Evolutionary conservation across 2,888 invertebrate species (phyloP), one percentile per base, ranked within the genome.

Genomic region (Lordiphosa andalusiaca): DNA sequence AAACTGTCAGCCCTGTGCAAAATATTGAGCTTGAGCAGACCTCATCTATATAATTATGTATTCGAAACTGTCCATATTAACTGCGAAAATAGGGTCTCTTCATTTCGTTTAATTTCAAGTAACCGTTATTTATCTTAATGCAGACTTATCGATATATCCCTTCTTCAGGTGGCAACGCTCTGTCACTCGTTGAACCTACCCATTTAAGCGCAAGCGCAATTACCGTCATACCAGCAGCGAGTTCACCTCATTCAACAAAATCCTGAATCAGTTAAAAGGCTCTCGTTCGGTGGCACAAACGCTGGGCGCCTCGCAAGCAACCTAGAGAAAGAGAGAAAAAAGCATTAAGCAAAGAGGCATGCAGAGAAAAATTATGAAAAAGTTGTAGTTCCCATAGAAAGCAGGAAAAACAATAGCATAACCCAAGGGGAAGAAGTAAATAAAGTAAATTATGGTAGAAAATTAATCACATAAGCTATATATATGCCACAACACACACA

Each of bases 231-330:
- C 55, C 25, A 78, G 59, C 80, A 83, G 75, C 75, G 78, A 44
- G 42, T 40, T 55, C 63, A 65, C 30, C 80, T 73, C 76, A 80
- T 72, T 69, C 62, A 78, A 78, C 80, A 78, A 83, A 73, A 83
- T 77, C 58, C 60, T 53, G 71, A 70, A 38, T 62, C 64, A 63
- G 54, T 61, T 78, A 67, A 64, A 73, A 77, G 74, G 81, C 81
- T 81, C 75, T 82, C 72, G 78, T 82, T 77, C 82, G 82, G 68
- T 74, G 77, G 82, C 81, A 77, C 74, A 71, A 75, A 61, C 66
- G 72, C 72, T 67, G 82, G 70, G 83, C 76, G 72, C 70, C 73
- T 73, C 78, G 76, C 76, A 30, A 30, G 9, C 30, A 9, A 30
- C 30, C 7, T 9, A 9, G 9, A 30, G 3, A 9, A 7, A 9